phyloP scores from a whole-genome alignment of 2,113 vertebrate genomes.

The Chaenocephalus aceratus region DNA sequence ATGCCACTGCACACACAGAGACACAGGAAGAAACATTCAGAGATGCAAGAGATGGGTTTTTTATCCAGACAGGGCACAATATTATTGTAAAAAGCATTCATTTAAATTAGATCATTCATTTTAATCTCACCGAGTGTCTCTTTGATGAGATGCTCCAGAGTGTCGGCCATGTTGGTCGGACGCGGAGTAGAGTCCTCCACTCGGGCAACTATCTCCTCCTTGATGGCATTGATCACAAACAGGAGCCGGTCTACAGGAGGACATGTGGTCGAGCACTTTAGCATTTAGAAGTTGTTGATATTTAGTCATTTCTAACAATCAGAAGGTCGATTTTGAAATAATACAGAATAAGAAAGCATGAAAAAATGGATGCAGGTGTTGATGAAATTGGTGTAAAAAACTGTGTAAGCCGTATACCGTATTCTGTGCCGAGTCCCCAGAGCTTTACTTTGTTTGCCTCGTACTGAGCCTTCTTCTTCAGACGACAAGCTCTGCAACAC shows the following conservation, averaged over 20 bases:
- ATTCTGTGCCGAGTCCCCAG: constrained; percentile 99
- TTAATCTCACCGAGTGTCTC: constrained; percentile 92
- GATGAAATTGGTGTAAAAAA: not conserved
- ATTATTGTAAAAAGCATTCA: not conserved
- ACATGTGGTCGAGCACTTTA: constrained; percentile 30
- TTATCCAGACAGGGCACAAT: not conserved
- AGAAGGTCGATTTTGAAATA: not conserved
- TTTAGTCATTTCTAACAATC: not conserved
- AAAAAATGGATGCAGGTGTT: not conserved
- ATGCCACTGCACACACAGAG: constrained; percentile 81
- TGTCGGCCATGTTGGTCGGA: constrained; percentile 92
- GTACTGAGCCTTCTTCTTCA: constrained; percentile 99
- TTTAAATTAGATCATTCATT: not conserved
- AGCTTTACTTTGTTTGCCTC: constrained; percentile 99
- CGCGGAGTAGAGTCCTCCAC: constrained; percentile 91
- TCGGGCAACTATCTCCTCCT: constrained; percentile 96
- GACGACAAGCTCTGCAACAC: constrained; percentile 91
- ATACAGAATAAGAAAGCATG: not conserved
- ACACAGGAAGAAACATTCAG: constrained; percentile 10
- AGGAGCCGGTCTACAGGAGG: constrained; percentile 92
- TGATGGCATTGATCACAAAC: constrained; percentile 98
- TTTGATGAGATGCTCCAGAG: constrained; percentile 93
- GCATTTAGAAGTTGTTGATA: too few relatives aligned
- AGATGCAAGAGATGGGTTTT: not conserved
- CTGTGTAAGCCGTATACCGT: constrained; percentile 86